These are phyloP conservation scores for Parnassius mnemosyne DNA, from an alignment of 2,888 invertebrate species.

Conservation along the genomic window DNA sequence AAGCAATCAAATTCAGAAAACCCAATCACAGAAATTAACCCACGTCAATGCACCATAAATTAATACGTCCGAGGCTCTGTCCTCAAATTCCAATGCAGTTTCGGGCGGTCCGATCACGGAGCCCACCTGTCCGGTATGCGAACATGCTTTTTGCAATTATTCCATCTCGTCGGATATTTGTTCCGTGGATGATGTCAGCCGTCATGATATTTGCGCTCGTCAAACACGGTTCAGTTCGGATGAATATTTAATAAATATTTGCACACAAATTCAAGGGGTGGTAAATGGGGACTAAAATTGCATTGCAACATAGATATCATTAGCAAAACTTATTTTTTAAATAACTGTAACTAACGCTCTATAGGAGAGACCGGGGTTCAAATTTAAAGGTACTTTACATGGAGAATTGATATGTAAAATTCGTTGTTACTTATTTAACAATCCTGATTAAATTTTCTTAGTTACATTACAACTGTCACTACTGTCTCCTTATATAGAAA, in stretches of 20 bases:
- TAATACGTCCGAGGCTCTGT: constrained; percentile 28
- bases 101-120: constrained; percentile 40
- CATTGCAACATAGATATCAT: not conserved
- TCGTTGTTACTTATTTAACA: too few relatives aligned
- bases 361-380: too few relatives aligned
- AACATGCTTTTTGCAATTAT: constrained; percentile 55
- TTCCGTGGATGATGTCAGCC: constrained; percentile 45
- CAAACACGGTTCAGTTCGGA: constrained; percentile 8
- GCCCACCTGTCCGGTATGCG: constrained; percentile 67
- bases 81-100: constrained; percentile 47
- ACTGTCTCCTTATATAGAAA: too few relatives aligned
- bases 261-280: not conserved
- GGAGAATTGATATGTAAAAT: too few relatives aligned
- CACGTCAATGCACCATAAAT: constrained; percentile 22
- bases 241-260: constrained; percentile 9
- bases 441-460: too few relatives aligned
- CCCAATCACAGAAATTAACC: constrained; percentile 15
- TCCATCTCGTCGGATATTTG: constrained; percentile 40
- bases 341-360: too few relatives aligned
- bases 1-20: constrained; percentile 9
- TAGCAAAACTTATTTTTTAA: not conserved
- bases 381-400: too few relatives aligned
- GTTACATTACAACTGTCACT: too few relatives aligned
- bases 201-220: constrained; percentile 35
- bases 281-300: not conserved